These are phyloP conservation scores for Pseudomyrmex concolor DNA, from an alignment of 1,140 invertebrate species.

Conservation along the genomic window DNA sequence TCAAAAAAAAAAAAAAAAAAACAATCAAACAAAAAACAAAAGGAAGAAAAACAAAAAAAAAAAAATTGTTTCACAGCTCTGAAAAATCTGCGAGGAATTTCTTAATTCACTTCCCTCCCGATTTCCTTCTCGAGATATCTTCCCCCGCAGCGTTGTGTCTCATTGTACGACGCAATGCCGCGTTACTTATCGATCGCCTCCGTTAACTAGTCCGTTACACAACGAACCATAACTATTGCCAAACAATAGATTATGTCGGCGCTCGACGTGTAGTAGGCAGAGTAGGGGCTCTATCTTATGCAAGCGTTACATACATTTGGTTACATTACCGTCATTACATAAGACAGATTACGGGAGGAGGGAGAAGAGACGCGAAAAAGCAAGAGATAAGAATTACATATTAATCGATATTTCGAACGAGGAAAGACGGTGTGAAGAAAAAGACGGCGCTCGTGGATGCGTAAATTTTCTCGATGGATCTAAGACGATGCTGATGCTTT, in stretches of 20 bases:
- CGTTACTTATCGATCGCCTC: slow-evolving; percentile 75
- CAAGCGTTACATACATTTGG: slow-evolving; percentile 84
- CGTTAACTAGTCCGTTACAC: slow-evolving; percentile 77
- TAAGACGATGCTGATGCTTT: background rate
- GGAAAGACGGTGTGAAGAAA: slow-evolving; percentile 22
- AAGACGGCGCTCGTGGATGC: background rate
- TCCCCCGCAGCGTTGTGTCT: slow-evolving; percentile 22
- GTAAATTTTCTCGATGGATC: background rate
- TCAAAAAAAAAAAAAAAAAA: too few relatives aligned
- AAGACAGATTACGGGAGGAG: slow-evolving; percentile 79
- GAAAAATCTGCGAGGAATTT: background rate
- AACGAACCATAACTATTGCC: slow-evolving; percentile 79
- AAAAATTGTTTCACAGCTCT: background rate
- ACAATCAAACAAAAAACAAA: too few relatives aligned
- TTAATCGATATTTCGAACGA: slow-evolving; percentile 70
- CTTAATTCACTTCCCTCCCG: background rate
- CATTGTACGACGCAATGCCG: slow-evolving; percentile 51
- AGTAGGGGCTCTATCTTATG: slow-evolving; percentile 77
- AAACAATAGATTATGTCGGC: slow-evolving; percentile 81
- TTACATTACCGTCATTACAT: slow-evolving; percentile 83
- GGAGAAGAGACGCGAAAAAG: slow-evolving; percentile 65
- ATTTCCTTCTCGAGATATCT: slow-evolving; percentile 11
- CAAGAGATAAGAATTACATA: slow-evolving; percentile 76
- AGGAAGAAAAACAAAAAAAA: background rate
- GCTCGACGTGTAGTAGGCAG: slow-evolving; percentile 62